phyloP scores from a whole-genome alignment of 1,140 invertebrate species.

The Oedothorax gibbosus region DNA sequence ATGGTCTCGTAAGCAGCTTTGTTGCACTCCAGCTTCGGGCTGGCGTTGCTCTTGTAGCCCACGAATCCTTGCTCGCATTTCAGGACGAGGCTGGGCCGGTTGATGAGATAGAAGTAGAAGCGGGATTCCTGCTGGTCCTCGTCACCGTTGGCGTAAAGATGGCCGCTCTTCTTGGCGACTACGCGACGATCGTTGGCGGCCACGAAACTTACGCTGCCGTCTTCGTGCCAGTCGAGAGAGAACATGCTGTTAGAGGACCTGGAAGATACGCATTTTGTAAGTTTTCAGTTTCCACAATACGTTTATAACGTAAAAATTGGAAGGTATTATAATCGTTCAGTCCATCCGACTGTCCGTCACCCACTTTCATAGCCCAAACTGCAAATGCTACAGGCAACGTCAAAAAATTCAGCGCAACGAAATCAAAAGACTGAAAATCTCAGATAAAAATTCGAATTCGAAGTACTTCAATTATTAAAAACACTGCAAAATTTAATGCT shows the following conservation, averaged over 20 bases:
- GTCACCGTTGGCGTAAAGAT: slow-evolving; percentile 90
- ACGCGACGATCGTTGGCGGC: slow-evolving; percentile 96
- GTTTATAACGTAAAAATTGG: no score
- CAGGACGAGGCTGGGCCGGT: slow-evolving; percentile 90
- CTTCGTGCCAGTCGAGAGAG: slow-evolving; percentile 89
- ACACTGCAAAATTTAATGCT: no score
- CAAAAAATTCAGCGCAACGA: no score
- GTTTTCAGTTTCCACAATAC: no score
- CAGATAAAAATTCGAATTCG: no score
- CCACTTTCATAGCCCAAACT: no score
- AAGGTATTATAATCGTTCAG: no score
- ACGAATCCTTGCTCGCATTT: slow-evolving; percentile 98
- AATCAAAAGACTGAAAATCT: no score
- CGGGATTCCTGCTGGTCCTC: slow-evolving; percentile 85
- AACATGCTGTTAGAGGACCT: slow-evolving; percentile 90
- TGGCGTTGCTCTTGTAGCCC: slow-evolving; percentile 84
- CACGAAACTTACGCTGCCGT: slow-evolving; percentile 90
- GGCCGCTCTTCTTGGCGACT: slow-evolving; percentile 92
- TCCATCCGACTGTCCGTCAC: no score
- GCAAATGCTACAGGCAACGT: no score
- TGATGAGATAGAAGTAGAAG: slow-evolving; percentile 94
- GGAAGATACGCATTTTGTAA: background rate
- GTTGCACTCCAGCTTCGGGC: slow-evolving; percentile 91
- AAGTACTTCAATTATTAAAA: no score
- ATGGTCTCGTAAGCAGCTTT: slow-evolving; percentile 95